Conservation (phyloP, 2,888 invertebrate genomes). For the Mantis religiosa region DNA sequence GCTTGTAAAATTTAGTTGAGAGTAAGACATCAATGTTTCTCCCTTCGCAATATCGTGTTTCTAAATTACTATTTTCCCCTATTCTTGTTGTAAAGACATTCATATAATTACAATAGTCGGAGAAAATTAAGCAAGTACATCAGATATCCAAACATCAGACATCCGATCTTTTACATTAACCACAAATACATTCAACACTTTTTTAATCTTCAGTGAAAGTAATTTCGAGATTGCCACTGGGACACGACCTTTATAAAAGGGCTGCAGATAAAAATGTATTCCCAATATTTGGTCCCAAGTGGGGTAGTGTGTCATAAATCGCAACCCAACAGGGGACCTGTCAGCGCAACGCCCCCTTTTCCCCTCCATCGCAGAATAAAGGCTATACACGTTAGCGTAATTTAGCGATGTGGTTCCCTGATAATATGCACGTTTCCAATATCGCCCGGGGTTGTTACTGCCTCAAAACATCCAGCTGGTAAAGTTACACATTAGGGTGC, state of each 20-base stretch:
- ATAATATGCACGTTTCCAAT: neutral
- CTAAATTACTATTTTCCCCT: too few relatives aligned
- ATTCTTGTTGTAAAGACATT: too few relatives aligned
- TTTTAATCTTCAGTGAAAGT: neutral
- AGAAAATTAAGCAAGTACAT: too few relatives aligned
- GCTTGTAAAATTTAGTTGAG: too few relatives aligned
- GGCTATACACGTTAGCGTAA: neutral
- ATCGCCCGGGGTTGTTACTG: neutral
- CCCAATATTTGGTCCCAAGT: neutral
- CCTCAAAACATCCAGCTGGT: neutral
- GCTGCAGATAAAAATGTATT: neutral
- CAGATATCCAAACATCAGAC: too few relatives aligned
- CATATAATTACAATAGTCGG: too few relatives aligned
- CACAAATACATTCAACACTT: too few relatives aligned
- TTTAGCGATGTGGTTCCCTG: neutral
- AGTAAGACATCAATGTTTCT: too few relatives aligned
- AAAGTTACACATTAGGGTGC: neutral
- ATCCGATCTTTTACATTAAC: too few relatives aligned
- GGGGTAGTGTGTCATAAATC: neutral
- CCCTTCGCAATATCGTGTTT: too few relatives aligned
- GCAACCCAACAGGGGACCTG: neutral
- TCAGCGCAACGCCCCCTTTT: neutral
- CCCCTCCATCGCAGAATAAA: neutral
- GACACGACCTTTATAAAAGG: neutral
- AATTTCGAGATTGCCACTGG: neutral